Evolutionary conservation across 2,888 invertebrate genomes (phyloP).

Genomic region (Yponomeuta malinellus): DNA sequence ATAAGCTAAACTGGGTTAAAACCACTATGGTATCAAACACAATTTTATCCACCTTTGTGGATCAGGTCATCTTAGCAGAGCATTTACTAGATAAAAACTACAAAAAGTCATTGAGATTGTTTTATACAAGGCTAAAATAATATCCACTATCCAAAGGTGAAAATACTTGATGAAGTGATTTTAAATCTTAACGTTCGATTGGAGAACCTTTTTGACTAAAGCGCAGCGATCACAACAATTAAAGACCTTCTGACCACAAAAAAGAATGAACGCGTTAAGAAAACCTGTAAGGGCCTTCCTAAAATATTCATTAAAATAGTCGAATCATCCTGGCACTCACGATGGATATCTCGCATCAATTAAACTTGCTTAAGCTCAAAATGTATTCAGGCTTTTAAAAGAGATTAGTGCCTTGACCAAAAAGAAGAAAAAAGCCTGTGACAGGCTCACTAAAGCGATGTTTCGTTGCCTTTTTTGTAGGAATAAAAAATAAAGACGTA

Average conservation of each 20-base stretch:
- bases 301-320: constrained; percentile 58
- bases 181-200: constrained; percentile 1
- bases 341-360: constrained; percentile 47
- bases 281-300: constrained; percentile 13
- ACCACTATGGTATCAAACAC: too few species aligned
- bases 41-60: too few species aligned
- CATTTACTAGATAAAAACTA: too few species aligned
- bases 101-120: too few species aligned
- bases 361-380: constrained; percentile 40
- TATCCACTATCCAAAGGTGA: neutral
- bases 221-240: constrained; percentile 27
- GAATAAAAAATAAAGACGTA: constrained; percentile 14
- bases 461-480: constrained; percentile 16
- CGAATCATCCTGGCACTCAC: constrained; percentile 44
- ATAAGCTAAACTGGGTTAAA: too few species aligned
- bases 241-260: constrained; percentile 30
- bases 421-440: constrained; percentile 36
- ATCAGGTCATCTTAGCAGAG: too few species aligned
- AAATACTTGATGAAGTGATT: neutral
- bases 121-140: too few species aligned
- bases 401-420: constrained; percentile 35
- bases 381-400: constrained; percentile 34
- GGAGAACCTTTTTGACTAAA: constrained; percentile 7
- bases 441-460: constrained; percentile 34
- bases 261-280: constrained; percentile 27